Conservation (phyloP, 2,113 vertebrate genomes). For the Stegostoma tigrinum region DNA sequence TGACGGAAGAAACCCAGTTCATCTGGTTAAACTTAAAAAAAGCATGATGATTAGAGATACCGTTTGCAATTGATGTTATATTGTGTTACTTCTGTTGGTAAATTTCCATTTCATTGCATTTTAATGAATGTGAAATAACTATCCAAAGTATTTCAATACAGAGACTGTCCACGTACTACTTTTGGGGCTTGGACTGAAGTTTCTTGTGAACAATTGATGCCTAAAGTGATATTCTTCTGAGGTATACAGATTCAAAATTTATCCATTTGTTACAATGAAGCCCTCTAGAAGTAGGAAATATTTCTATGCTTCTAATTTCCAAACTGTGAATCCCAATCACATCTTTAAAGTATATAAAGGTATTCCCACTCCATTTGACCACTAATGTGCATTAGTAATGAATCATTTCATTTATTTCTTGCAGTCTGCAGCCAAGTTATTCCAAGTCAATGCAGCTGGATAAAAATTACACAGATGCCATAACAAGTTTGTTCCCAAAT, state of each 20-base stretch:
- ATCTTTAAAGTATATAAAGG: not conserved
- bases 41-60: not conserved
- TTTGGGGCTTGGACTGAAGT: not conserved
- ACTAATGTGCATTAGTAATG: not conserved
- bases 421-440: not conserved
- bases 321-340: not conserved
- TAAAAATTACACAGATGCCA: conserved; percentile 23
- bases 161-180: not conserved
- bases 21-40: not conserved
- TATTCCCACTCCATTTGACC: conserved; percentile 11
- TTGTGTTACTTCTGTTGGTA: not conserved
- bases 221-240: not conserved
- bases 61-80: not conserved
- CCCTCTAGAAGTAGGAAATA: not conserved
- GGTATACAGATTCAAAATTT: not conserved
- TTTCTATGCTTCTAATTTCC: not conserved
- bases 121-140: not conserved
- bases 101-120: not conserved
- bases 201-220: too few relatives aligned
- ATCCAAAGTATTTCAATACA: not conserved
- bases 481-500: conserved; percentile 28
- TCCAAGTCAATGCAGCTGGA: conserved; percentile 8
- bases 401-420: conserved; percentile 27
- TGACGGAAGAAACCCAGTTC: not conserved
- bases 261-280: conserved; percentile 13